These are phyloP conservation scores for Prosapia bicincta DNA, from an alignment of 2,888 invertebrate genomes.

Conservation along the genomic window DNA sequence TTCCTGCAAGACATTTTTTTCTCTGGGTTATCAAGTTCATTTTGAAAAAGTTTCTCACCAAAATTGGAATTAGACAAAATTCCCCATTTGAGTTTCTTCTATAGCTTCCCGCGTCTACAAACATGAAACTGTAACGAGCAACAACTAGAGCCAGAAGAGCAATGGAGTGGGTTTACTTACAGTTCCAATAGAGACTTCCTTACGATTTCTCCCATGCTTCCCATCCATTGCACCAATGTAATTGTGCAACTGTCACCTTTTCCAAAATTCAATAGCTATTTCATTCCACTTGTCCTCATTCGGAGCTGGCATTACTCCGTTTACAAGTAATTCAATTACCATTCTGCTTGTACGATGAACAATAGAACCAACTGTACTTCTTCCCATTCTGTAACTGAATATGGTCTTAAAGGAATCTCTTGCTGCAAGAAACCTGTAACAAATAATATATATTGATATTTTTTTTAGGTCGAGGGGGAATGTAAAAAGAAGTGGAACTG, in stretches of 20 bases:
- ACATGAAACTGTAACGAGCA: slow-evolving; percentile 34
- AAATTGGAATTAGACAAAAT: not conserved
- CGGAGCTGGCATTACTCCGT: slow-evolving; percentile 37
- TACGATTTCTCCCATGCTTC: slow-evolving; percentile 1
- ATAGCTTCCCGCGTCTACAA: slow-evolving; percentile 32
- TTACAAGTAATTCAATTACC: slow-evolving; percentile 34
- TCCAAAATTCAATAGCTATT: slow-evolving; percentile 33
- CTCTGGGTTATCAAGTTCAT: not conserved
- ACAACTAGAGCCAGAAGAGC: slow-evolving; percentile 34
- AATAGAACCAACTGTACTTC: slow-evolving; percentile 35
- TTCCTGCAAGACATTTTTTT: not conserved
- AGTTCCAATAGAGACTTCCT: slow-evolving; percentile 36
- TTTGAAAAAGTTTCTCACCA: not conserved
- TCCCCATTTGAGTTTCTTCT: slow-evolving; percentile 12
- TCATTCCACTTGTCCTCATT: slow-evolving; percentile 34
- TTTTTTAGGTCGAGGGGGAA: slow-evolving; percentile 24
- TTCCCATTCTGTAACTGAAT: slow-evolving; percentile 38
- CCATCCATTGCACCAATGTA: too few relatives aligned
- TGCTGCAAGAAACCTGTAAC: slow-evolving; percentile 37
- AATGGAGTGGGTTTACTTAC: slow-evolving; percentile 30
- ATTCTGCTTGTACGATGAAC: slow-evolving; percentile 34
- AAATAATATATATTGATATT: not conserved
- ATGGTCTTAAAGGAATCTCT: slow-evolving; percentile 37
- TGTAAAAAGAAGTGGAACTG: slow-evolving; percentile 36
- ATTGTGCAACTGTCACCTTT: slow-evolving; percentile 31